These are phyloP conservation scores for Zosterops lateralis DNA, from an alignment of 2,113 vertebrate genomes.

Conservation along the genomic window DNA sequence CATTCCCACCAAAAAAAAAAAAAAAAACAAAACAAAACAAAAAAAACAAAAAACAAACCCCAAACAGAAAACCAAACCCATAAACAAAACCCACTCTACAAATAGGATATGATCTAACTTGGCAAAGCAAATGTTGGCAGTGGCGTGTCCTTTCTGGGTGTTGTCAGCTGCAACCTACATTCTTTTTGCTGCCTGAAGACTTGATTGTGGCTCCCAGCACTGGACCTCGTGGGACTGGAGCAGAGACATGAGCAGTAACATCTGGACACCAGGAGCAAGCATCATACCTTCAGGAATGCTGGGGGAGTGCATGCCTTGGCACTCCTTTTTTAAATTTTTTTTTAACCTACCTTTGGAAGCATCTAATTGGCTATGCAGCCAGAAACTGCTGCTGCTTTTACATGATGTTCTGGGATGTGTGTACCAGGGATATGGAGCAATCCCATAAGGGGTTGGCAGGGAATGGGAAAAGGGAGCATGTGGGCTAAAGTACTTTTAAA, in stretches of 20 bases:
- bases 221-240: neutral
- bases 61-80: neutral
- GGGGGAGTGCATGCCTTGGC: conserved; percentile 16
- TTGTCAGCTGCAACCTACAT: conserved; percentile 37
- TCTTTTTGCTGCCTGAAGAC: conserved; percentile 10
- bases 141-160: conserved; percentile 10
- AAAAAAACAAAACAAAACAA: too few relatives aligned
- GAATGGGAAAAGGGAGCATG: neutral
- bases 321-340: neutral
- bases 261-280: conserved; percentile 31
- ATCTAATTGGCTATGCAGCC: neutral
- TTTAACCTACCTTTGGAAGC: neutral
- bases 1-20: fast-evolving
- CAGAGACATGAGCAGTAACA: neutral
- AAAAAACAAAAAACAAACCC: too few relatives aligned
- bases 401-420: neutral
- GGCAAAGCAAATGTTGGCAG: conserved; percentile 23
- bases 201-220: neutral
- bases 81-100: neutral
- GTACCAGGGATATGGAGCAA: neutral
- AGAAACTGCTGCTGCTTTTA: conserved; percentile 19
- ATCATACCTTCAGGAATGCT: conserved; percentile 57
- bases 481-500: neutral
- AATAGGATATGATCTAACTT: conserved; percentile 23
- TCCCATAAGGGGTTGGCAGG: neutral